Percentiles rank a stretch among this genome's conserved stretches.
Conservation (phyloP, 30 jellyfish, hydroid and myxozoan genomes). For the Haliclystus octoradiatus region DNA sequence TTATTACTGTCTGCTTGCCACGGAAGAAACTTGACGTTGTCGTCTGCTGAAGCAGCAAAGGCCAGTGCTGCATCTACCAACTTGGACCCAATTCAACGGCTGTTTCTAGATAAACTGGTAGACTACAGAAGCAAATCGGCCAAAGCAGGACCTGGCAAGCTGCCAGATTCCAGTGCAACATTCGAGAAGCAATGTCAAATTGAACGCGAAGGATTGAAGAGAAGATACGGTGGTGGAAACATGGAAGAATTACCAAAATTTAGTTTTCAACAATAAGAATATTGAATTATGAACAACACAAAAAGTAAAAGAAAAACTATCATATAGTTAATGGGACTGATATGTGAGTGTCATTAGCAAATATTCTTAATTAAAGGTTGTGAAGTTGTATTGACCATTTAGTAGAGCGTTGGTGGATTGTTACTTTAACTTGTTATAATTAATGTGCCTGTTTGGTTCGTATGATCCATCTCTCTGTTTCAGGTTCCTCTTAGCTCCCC, state of each 20-base stretch:
- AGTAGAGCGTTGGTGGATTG: too few relatives aligned
- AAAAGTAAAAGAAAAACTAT: background rate
- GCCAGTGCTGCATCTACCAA: constrained; percentile 5
- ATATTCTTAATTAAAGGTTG: too few relatives aligned
- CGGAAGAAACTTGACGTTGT: too few relatives aligned
- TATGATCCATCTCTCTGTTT: too few relatives aligned
- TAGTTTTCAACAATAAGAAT: constrained; percentile 37
- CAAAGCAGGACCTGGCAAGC: constrained; percentile 48
- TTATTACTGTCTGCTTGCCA: too few relatives aligned
- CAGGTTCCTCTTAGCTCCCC: too few relatives aligned
- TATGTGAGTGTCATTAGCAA: too few relatives aligned
- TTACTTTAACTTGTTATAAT: too few relatives aligned
- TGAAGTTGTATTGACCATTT: too few relatives aligned
- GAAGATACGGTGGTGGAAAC: constrained; percentile 78
- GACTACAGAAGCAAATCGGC: constrained; percentile 57
- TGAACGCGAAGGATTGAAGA: constrained; percentile 46
- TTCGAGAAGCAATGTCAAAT: constrained; percentile 38
- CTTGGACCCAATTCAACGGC: constrained; percentile 69
- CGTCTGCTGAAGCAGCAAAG: too few relatives aligned
- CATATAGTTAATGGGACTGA: background rate
- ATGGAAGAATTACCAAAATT: constrained; percentile 74
- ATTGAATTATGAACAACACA: background rate
- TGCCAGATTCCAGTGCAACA: constrained; percentile 49
- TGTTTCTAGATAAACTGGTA: constrained; percentile 55
- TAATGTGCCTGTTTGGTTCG: too few relatives aligned